Evolutionary conservation across 92 coral and sea anemone species (phyloP).

Genomic region (Actinernus sp.): DNA sequence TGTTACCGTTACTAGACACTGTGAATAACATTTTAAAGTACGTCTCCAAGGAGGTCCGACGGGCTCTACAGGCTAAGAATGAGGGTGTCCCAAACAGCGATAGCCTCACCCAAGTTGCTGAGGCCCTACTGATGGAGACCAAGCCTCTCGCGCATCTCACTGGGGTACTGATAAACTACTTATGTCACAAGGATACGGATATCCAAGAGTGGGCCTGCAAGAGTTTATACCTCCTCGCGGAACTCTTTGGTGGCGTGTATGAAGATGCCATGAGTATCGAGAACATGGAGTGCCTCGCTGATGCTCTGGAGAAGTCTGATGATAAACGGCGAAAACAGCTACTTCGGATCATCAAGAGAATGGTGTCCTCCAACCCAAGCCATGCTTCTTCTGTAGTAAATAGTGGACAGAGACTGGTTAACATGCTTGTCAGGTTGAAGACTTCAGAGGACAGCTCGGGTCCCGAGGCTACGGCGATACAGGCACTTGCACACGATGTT

Average conservation of each 20-base stretch:
- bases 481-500: constrained; percentile 58
- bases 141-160: constrained; percentile 89
- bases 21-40: constrained; percentile 77
- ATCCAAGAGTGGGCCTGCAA: constrained; percentile 86
- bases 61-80: constrained; percentile 88
- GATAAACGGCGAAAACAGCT: constrained; percentile 81
- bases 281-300: constrained; percentile 79
- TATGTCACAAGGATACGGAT: constrained; percentile 80
- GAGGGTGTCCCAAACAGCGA: constrained; percentile 54
- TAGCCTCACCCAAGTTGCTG: constrained; percentile 76
- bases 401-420: constrained; percentile 56
- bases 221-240: constrained; percentile 88
- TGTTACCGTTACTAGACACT: constrained; percentile 85
- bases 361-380: constrained; percentile 73
- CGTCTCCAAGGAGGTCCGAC: constrained; percentile 96
- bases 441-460: constrained; percentile 13
- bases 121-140: constrained; percentile 82
- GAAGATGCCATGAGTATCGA: constrained; percentile 86
- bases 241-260: constrained; percentile 89
- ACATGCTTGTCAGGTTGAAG: constrained; percentile 21
- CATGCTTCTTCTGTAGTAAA: constrained; percentile 36
- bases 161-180: constrained; percentile 84
- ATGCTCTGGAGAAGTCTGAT: constrained; percentile 73
- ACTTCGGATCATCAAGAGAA: constrained; percentile 87
- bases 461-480: constrained; percentile 61